Conservation (phyloP, 2,797 vertebrate genomes). For the Darevskia nairensis region DNA sequence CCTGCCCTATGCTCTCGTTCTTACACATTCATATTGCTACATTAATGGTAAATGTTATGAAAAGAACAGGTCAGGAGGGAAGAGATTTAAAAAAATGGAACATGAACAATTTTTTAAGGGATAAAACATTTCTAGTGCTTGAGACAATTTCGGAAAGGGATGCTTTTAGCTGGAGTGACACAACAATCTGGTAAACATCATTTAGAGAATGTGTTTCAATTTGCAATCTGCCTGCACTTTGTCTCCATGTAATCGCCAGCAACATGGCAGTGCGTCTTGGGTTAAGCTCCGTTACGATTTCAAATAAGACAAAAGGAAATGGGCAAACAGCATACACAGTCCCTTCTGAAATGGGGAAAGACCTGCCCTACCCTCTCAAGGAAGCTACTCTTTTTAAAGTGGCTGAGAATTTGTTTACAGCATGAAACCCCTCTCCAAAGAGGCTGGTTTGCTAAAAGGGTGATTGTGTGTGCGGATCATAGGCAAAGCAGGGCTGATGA, state of each 20-base stretch:
- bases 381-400: not conserved
- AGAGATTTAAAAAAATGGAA: not conserved
- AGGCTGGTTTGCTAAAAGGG: not conserved
- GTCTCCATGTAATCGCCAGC: constrained; percentile 5
- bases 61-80: not conserved
- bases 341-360: not conserved
- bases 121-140: not conserved
- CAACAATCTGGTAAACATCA: constrained; percentile 29
- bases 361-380: not conserved
- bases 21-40: not conserved
- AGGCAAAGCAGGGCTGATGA: not conserved
- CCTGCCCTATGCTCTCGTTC: not conserved
- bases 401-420: not conserved
- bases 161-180: constrained; percentile 29
- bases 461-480: not conserved
- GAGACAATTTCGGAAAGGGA: constrained; percentile 1
- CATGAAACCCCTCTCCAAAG: not conserved
- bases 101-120: not conserved
- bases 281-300: constrained; percentile 17
- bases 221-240: constrained; percentile 9
- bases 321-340: not conserved
- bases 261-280: not conserved
- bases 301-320: not conserved
- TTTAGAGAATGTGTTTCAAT: constrained; percentile 17
- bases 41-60: not conserved